A percentile compares a stretch with the other conserved stretches of the same genome.
phyloP scores from a whole-genome alignment of 2,888 invertebrate genomes.

The Catocala nupta region DNA sequence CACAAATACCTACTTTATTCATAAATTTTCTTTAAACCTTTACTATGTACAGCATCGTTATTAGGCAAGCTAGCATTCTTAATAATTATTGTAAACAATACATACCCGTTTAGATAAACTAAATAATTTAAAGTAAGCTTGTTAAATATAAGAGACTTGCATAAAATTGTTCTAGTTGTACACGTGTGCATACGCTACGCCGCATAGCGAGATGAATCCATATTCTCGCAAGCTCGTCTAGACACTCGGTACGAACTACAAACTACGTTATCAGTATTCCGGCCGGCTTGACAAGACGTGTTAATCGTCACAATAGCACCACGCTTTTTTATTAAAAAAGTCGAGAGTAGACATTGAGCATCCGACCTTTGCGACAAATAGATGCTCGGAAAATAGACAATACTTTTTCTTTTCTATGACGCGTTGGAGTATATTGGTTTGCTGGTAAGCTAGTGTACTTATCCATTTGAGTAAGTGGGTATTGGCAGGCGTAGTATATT shows the following conservation, averaged over 20 bases:
- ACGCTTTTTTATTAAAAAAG: slow-evolving; percentile 50
- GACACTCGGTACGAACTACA: slow-evolving; percentile 27
- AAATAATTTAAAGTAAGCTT: no score
- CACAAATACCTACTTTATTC: no score
- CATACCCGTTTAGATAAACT: no score
- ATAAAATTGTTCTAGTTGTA: no score
- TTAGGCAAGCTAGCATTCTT: no score
- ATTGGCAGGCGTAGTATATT: no score
- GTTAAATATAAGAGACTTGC: no score
- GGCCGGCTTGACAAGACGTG: slow-evolving; percentile 45
- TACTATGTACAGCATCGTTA: no score
- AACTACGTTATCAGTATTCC: slow-evolving; percentile 48
- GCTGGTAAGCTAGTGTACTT: background rate
- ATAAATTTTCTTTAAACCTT: no score
- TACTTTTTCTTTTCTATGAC: slow-evolving; percentile 32
- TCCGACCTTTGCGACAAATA: slow-evolving; percentile 36
- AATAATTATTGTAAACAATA: no score
- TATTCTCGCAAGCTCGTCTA: slow-evolving; percentile 42
- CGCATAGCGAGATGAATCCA: slow-evolving; percentile 33
- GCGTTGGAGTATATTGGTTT: slow-evolving; percentile 13
- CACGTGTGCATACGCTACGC: no score
- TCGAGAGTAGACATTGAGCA: slow-evolving; percentile 45
- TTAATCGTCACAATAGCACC: slow-evolving; percentile 50
- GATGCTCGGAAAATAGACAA: slow-evolving; percentile 17
- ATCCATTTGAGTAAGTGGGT: no score